Conservation (phyloP, 1,140 invertebrate species). For the Apocrypta bakeri region DNA sequence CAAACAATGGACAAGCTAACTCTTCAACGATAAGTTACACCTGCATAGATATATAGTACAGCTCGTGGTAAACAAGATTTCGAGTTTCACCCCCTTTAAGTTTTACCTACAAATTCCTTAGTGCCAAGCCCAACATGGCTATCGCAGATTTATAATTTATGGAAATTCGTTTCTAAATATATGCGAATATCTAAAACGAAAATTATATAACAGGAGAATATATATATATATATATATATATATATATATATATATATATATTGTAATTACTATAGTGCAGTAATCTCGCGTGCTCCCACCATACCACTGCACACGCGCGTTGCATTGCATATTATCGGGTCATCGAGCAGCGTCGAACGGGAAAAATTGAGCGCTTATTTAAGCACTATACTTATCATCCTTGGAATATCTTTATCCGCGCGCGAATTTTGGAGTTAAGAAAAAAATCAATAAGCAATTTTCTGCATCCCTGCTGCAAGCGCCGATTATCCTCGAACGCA, state of each 20-base stretch:
- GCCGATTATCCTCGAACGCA: conserved; percentile 24
- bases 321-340: background rate
- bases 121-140: no score
- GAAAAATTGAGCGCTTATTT: background rate
- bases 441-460: conserved; percentile 32
- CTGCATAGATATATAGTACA: no score
- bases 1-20: background rate
- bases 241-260: no score
- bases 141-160: no score
- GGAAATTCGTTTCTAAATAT: background rate
- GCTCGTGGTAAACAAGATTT: no score
- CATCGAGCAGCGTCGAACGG: background rate
- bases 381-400: conserved; percentile 2
- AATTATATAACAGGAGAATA: background rate
- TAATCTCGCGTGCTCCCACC: no score
- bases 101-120: no score
- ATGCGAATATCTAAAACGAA: background rate
- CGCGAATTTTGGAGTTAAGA: background rate
- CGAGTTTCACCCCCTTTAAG: no score
- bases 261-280: no score
- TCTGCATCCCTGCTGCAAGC: background rate
- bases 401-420: background rate
- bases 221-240: no score
- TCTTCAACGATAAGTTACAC: no score
- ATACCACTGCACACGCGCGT: no score